phyloP scores from a whole-genome alignment of 2,113 vertebrate species.

The Penelope pileata region DNA sequence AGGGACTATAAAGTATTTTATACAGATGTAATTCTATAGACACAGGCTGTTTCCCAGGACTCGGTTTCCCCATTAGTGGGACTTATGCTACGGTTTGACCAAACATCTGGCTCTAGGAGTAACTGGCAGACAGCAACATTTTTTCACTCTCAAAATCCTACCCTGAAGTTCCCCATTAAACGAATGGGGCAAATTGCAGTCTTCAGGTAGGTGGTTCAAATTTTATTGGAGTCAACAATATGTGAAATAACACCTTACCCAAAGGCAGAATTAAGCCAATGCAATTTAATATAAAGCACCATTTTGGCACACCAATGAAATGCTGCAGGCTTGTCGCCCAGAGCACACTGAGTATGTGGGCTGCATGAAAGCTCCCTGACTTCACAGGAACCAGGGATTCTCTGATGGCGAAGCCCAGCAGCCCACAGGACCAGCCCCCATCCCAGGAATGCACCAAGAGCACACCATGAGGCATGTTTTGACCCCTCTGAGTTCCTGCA shows the following conservation, averaged over 20 bases:
- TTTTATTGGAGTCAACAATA: constrained; percentile 20
- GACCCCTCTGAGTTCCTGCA: neutral
- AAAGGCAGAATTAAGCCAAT: neutral
- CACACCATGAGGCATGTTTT: rapidly evolving
- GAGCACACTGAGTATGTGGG: neutral
- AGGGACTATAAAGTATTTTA: constrained; percentile 56
- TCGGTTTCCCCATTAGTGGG: constrained; percentile 18
- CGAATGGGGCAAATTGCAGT: neutral
- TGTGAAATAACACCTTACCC: neutral
- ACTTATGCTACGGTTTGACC: neutral
- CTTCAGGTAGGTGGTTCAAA: neutral
- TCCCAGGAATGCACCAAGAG: neutral
- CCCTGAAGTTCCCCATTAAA: neutral
- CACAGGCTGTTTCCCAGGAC: constrained; percentile 36
- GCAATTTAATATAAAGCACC: neutral
- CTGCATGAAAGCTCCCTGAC: neutral
- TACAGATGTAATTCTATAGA: constrained; percentile 32
- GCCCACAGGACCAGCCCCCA: neutral
- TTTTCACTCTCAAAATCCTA: constrained; percentile 25
- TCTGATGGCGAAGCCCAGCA: neutral
- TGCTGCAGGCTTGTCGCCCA: neutral
- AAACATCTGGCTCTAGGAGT: constrained; percentile 34
- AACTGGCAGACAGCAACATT: constrained; percentile 10
- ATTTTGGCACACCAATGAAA: neutral
- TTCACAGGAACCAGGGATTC: neutral